Evolutionary conservation across 1,140 invertebrate species (phyloP).

Genomic region (Propsilocerus akamusi): DNA sequence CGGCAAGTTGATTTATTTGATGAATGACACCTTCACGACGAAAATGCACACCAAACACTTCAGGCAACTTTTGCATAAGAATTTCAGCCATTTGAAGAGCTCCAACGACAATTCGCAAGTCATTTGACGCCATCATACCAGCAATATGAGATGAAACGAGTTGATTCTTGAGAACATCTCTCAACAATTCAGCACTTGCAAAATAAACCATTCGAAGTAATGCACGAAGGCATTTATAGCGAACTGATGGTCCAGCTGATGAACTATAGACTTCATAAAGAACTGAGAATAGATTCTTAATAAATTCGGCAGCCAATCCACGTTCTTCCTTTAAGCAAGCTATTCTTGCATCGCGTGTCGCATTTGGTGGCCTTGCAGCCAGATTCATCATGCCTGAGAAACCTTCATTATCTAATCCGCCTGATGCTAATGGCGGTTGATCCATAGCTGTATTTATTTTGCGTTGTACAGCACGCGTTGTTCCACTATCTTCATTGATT

Average conservation of each 20-base stretch:
- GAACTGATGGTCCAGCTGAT: conserved; percentile 89
- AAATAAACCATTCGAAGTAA: conserved; percentile 91
- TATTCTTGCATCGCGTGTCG: conserved; percentile 35
- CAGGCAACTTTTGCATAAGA: conserved; percentile 86
- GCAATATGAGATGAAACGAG: conserved; percentile 92
- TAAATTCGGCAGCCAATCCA: conserved; percentile 56
- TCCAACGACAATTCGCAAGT: conserved; percentile 88
- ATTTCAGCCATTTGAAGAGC: conserved; percentile 95
- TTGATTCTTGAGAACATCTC: conserved; percentile 79
- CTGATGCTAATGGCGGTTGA: conserved; percentile 9
- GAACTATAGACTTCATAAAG: conserved; percentile 95
- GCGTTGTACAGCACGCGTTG: conserved; percentile 75
- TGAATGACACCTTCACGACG: conserved; percentile 87
- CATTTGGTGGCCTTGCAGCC: conserved; percentile 11
- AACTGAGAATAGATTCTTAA: conserved; percentile 75
- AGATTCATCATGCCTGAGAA: conserved; percentile 6
- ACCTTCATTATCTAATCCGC: neutral
- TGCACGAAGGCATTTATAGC: conserved; percentile 91
- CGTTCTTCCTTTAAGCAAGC: conserved; percentile 42
- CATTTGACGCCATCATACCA: conserved; percentile 91
- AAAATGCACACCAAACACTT: conserved; percentile 88
- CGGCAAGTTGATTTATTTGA: conserved; percentile 63
- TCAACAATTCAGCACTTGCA: conserved; percentile 65
- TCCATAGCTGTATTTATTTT: conserved; percentile 23
- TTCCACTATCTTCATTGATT: conserved; percentile 94